Conservation (phyloP, 2,888 invertebrate species). For the Gryllus longicercus region DNA sequence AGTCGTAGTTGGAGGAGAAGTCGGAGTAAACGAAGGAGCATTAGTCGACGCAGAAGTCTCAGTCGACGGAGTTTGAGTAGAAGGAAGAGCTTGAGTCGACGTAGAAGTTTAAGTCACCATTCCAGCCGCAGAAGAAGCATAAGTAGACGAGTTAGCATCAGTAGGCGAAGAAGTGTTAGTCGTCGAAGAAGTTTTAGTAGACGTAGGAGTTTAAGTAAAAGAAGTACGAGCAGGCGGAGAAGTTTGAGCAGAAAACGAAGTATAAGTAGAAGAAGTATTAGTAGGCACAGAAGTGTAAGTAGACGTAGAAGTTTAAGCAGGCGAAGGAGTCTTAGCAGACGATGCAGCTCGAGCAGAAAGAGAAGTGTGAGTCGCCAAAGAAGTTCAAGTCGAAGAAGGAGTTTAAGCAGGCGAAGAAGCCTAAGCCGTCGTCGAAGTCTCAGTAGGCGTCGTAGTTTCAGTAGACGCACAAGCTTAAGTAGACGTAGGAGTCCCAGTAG, state of each 20-base stretch:
- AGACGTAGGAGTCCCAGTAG: too few species aligned
- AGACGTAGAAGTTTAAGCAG: constrained; percentile 8
- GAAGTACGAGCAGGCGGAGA: not conserved
- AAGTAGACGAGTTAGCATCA: not conserved
- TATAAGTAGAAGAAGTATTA: not conserved
- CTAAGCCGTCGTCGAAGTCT: too few species aligned
- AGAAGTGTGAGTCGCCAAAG: not conserved
- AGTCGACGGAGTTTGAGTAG: constrained; percentile 23
- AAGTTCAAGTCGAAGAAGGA: too few species aligned
- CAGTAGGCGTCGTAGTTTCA: too few species aligned
- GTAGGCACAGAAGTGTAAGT: not conserved
- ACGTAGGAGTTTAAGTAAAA: not conserved
- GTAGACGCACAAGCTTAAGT: too few species aligned
- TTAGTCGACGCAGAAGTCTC: constrained; percentile 20
- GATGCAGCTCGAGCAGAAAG: not conserved
- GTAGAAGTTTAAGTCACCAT: not conserved
- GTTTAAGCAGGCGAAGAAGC: too few species aligned
- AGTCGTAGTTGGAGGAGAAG: constrained; percentile 22
- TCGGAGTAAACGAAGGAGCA: constrained; percentile 6
- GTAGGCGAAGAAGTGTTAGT: not conserved
- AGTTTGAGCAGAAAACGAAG: not conserved
- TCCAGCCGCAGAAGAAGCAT: not conserved
- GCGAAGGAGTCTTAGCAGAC: not conserved
- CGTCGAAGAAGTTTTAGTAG: not conserved
- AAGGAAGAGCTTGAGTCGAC: not conserved